A percentile compares a stretch with the other conserved stretches of the same genome.
Conservation (phyloP, 2,113 vertebrate genomes). For the Mixornis gularis region DNA sequence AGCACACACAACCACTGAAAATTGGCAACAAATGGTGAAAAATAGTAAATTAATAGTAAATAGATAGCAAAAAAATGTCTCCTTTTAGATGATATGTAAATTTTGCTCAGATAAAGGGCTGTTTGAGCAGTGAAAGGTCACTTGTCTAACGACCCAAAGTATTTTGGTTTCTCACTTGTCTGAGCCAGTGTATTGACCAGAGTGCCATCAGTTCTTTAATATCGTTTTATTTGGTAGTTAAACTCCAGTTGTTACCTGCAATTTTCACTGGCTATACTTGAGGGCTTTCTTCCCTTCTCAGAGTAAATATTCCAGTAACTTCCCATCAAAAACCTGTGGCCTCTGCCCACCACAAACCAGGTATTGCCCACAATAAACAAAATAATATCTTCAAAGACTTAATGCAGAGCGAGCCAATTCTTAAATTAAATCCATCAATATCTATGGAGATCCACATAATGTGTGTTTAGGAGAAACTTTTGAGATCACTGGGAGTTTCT, state of each 20-base stretch:
- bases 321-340: not conserved
- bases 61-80: not conserved
- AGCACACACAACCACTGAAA: not conserved
- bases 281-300: not conserved
- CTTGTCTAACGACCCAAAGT: not conserved
- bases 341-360: not conserved
- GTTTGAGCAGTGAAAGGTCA: not conserved
- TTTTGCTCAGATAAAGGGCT: not conserved
- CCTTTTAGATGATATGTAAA: not conserved
- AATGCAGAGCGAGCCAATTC: not conserved
- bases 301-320: not conserved
- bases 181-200: not conserved
- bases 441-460: not conserved
- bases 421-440: not conserved
- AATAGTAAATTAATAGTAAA: not conserved
- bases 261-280: not conserved
- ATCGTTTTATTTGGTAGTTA: not conserved
- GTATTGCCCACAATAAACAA: not conserved
- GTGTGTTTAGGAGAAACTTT: not conserved
- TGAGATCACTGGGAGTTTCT: not conserved
- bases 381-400: not conserved
- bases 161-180: not conserved
- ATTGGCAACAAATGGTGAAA: not conserved
- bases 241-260: not conserved
- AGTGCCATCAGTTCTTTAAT: not conserved